Base-by-base conservation (phyloP, 2,113 vertebrate species). In the Litocranius walleri region DNA sequence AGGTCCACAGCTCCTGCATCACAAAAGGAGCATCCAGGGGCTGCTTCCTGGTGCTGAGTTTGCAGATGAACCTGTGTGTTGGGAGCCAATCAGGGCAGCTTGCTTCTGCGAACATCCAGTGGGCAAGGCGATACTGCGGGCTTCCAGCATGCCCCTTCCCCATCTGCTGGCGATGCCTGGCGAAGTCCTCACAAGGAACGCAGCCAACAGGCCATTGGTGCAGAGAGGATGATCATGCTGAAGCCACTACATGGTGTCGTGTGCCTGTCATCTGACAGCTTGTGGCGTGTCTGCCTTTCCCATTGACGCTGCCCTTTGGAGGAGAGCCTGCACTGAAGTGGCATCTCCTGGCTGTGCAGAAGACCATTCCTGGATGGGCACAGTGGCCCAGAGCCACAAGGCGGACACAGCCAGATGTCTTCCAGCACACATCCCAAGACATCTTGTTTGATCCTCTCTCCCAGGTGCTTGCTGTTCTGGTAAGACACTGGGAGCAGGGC, bases 1-100 rank as follows among this genome's bases (percentile, higher is more conserved):
- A 98, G 96, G 96, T 85, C 89, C 96, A 94, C 88, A 96, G 96
- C 92, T 98, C 95, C 89, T 91, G 86, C 97, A 90, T 96, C 96
- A 94, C 96, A 91, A 96, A 87, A 97, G 97, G 97, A 97, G 96
- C 95, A 92, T 97, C 98, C 96, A 95, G 97, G 91, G 95, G 89
- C 94, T 92, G 97, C 96, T 97, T 98, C 98, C 97, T 91, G 81
- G 97, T 59, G 82, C 94, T 94, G 98, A 98, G 98, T 96, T 95
- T 95, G 97, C 97, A 97, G 87, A 96, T 95, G 96, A 98, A 95
- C 96, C 96, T 95, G 88, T 93, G 94, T 71, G 97, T 97, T 94
- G 97, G 98, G 96, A 98, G 77, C 95, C 94, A 90, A 95, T 97
- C 97, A 96, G 94, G 95, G 98, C 93, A 87, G 90, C 98, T 84